These are phyloP conservation scores for Drosophila takahashii DNA, from an alignment of 1,140 invertebrate species.

Conservation along the genomic window DNA sequence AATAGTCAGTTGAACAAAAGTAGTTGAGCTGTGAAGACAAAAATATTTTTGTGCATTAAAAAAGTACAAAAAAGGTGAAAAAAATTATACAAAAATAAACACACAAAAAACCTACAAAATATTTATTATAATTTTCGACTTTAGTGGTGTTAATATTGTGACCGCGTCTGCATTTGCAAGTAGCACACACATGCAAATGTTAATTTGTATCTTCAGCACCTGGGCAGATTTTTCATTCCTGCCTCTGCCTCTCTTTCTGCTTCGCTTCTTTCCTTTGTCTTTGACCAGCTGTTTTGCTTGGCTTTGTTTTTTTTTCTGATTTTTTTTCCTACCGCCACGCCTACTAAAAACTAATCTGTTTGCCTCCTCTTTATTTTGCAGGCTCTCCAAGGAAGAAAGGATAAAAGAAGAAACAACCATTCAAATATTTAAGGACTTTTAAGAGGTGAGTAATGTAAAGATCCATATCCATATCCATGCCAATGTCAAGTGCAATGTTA, in stretches of 20 bases:
- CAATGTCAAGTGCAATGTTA: constrained; percentile 41
- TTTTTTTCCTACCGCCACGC: constrained; percentile 1
- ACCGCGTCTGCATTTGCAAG: not conserved
- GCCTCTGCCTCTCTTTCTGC: not conserved
- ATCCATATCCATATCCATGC: constrained; percentile 11
- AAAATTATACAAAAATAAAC: too few relatives aligned
- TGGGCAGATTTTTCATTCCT: constrained; percentile 35
- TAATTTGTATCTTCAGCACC: constrained; percentile 39
- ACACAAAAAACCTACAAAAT: too few relatives aligned
- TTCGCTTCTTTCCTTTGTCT: constrained; percentile 10
- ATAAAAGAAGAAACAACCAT: constrained; percentile 15
- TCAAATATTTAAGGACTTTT: constrained; percentile 77
- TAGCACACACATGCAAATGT: constrained; percentile 26
- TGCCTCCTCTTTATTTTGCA: constrained; percentile 34
- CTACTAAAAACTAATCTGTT: constrained; percentile 7
- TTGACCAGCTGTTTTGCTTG: constrained; percentile 25
- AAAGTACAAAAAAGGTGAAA: not conserved
- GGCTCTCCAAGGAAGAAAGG: constrained; percentile 39
- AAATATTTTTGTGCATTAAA: not conserved
- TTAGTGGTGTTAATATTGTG: not conserved
- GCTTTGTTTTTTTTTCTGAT: not conserved
- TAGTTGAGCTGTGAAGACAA: not conserved
- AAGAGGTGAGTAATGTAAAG: constrained; percentile 61
- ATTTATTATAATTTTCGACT: not conserved
- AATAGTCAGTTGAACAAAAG: not conserved